These are phyloP conservation scores for Corvus cornix DNA, from an alignment of 2,113 vertebrate species.

Conservation along the genomic window DNA sequence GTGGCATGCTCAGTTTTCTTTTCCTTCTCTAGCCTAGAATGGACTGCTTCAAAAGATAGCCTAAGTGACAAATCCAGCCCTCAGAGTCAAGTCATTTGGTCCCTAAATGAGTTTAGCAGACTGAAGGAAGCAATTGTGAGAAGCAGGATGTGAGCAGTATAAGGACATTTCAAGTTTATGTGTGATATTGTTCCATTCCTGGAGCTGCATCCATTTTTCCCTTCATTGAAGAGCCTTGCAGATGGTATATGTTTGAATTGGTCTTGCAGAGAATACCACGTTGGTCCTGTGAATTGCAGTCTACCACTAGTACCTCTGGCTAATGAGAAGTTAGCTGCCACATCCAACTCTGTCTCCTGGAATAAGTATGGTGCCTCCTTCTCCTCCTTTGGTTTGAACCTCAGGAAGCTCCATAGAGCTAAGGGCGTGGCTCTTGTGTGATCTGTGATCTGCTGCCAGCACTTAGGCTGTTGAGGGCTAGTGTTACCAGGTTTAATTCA, in stretches of 20 bases:
- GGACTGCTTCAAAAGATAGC: background rate
- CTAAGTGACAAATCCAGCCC: background rate
- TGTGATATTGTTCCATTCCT: background rate
- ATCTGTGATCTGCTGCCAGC: background rate
- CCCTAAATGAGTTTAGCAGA: background rate
- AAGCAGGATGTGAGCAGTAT: background rate
- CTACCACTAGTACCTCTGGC: background rate
- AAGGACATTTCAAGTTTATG: background rate
- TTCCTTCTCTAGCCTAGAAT: background rate
- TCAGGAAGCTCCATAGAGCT: background rate
- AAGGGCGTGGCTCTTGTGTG: background rate
- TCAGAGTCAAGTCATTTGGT: background rate
- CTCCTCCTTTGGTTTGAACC: background rate
- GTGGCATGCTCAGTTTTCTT: background rate
- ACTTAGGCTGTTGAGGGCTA: background rate
- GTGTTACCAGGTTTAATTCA: background rate
- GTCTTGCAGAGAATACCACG: background rate
- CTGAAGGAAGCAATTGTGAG: background rate
- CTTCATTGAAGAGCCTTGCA: background rate
- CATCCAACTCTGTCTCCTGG: background rate
- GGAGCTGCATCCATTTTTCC: background rate
- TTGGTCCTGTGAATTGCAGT: background rate
- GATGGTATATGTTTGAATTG: background rate
- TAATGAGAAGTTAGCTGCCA: background rate
- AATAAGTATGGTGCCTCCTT: background rate